Evolutionary conservation across 2,888 invertebrate species (phyloP).

Genomic region (Drosophila subquinaria): DNA sequence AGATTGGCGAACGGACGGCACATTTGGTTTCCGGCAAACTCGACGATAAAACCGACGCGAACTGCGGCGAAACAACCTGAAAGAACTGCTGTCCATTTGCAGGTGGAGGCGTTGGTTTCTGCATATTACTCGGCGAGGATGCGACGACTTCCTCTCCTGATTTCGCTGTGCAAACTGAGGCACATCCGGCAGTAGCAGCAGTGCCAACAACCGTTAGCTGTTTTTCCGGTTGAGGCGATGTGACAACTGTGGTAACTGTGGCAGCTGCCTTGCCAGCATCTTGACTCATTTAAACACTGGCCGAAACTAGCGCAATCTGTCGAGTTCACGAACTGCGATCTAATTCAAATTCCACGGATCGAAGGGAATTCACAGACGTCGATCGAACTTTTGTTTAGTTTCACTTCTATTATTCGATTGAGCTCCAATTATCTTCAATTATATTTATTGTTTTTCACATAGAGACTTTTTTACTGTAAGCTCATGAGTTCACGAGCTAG

Average conservation of each 20-base stretch:
- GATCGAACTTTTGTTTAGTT: not conserved
- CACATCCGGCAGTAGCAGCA: not conserved
- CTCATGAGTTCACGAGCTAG: not conserved
- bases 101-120: constrained; percentile 63
- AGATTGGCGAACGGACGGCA: constrained; percentile 78
- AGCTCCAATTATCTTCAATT: not conserved
- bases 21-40: constrained; percentile 77
- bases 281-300: constrained; percentile 81
- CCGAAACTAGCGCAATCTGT: too few relatives aligned
- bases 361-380: not conserved
- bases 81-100: constrained; percentile 72
- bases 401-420: not conserved
- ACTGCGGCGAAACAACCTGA: constrained; percentile 80
- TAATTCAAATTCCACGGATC: not conserved
- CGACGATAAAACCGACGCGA: constrained; percentile 76
- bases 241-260: constrained; percentile 4
- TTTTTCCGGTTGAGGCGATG: constrained; percentile 36
- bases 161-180: constrained; percentile 30
- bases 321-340: too few relatives aligned
- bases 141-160: constrained; percentile 40
- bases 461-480: not conserved
- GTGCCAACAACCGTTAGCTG: constrained; percentile 13
- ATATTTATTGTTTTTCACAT: not conserved
- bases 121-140: constrained; percentile 50
- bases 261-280: constrained; percentile 73